phyloP scores from a whole-genome alignment of 2,888 invertebrate genomes.

The Dasypolia templi region DNA sequence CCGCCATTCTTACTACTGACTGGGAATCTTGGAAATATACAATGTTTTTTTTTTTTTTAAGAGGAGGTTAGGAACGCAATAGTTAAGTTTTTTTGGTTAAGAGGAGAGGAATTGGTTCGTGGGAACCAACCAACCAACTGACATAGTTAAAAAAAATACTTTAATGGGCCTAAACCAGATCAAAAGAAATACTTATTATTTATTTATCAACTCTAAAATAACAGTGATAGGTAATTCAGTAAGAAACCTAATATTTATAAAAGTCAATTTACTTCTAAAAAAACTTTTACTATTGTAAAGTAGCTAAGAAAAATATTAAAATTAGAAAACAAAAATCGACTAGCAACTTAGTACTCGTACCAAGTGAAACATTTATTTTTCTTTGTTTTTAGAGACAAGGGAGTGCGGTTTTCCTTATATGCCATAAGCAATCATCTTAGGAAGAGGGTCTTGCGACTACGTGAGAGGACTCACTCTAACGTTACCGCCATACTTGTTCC shows the following conservation, averaged over 20 bases:
- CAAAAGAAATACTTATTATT: background rate
- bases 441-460: slow-evolving; percentile 60
- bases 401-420: slow-evolving; percentile 63
- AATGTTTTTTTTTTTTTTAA: slow-evolving; percentile 54
- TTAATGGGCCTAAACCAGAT: background rate
- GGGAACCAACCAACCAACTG: no score
- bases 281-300: background rate
- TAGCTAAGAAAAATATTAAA: background rate
- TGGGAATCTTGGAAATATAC: slow-evolving; percentile 38
- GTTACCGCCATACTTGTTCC: slow-evolving; percentile 22
- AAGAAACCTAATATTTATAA: background rate
- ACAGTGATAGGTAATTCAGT: background rate
- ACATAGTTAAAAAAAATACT: no score
- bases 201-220: background rate
- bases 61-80: no score
- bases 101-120: no score
- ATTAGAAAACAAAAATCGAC: background rate
- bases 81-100: background rate
- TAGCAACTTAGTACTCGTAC: no score
- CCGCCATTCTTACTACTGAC: slow-evolving; percentile 7
- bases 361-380: slow-evolving; percentile 24
- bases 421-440: slow-evolving; percentile 72
- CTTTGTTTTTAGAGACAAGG: slow-evolving; percentile 54
- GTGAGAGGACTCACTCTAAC: slow-evolving; percentile 54
- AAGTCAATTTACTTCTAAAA: no score